Evolutionary conservation across 1,140 invertebrate genomes (phyloP), one percentile per base, ranked within the genome.

Genomic region (Rhyzopertha dominica): DNA sequence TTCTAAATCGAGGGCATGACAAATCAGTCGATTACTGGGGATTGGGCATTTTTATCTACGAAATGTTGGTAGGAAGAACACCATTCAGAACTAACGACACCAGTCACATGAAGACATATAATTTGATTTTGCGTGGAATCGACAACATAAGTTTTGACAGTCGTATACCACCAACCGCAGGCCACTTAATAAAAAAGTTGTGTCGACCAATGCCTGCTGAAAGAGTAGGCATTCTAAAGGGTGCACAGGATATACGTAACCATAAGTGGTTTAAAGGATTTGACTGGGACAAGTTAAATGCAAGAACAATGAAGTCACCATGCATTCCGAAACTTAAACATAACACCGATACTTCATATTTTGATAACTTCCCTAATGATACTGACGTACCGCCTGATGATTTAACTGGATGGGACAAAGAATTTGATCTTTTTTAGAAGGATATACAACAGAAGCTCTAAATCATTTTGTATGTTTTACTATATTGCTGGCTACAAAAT

Each of bases 51-150:
- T 77, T 97, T 1, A 85, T 94, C 49, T 93, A 86, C 66, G 95
- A 98, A 72, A 74, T 98, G 10, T 70, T 97, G 1, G 85, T 88
- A 7, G 94, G 95, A 30, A 94, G 87, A 56, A 94, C 95, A 5
- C 96, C 95, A 0, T 98, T 98, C 69, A 81, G 88, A 29, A 90
- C 85, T 1, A 81, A 81, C 2, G 79, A 81, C 62, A 67, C 76
- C 3, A 88, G 90, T 63, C 92, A 96, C 54, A 93, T 99, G 84
- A 92, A 91, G 61, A 98, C 94, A 0, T 99, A 99, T 67, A 97
- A 96, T 57, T 81, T 91, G 32, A 98, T 99, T 51, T 65, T 88
- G 17, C 90, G 90, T 61, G 94, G 74, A 28, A 90, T 98, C 23
- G 95, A 98, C 55, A 81, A 84, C 22, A 81, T 93, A 4, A 79